Percentiles rank a stretch among this genome's conserved stretches.
phyloP scores from a whole-genome alignment of 2,797 vertebrate genomes.

The Aythya fuligula region DNA sequence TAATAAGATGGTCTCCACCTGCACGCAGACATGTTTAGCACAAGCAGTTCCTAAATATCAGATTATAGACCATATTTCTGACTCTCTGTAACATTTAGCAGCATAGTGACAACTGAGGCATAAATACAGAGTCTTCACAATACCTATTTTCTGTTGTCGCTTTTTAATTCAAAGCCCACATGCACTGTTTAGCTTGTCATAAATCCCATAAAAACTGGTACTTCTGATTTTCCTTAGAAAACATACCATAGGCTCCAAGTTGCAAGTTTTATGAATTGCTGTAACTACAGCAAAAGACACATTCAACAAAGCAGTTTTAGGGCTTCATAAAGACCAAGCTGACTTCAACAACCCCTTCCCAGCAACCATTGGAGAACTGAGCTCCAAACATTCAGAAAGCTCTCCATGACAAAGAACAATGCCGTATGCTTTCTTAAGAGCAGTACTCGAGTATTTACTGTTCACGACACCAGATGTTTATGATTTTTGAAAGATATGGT shows the following conservation, averaged over 20 bases:
- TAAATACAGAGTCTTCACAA: not conserved
- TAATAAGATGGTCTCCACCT: not conserved
- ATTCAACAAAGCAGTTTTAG: not conserved
- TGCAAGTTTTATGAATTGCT: not conserved
- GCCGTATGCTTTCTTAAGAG: not conserved
- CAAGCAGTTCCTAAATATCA: not conserved
- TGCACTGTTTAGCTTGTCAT: not conserved
- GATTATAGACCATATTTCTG: not conserved
- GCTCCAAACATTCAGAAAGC: not conserved
- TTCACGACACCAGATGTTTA: slow-evolving; percentile 1
- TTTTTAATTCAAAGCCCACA: not conserved
- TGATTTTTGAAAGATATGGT: not conserved
- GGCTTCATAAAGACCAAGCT: not conserved
- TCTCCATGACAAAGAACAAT: not conserved
- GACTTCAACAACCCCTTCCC: not conserved
- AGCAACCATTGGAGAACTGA: not conserved
- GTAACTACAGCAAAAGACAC: not conserved
- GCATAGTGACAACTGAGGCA: not conserved
- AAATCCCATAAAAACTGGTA: not conserved
- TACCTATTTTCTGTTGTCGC: not conserved
- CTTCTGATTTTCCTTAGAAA: not conserved
- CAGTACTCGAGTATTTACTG: not conserved
- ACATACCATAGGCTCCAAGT: not conserved
- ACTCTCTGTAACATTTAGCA: not conserved
- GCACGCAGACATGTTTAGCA: not conserved